These are phyloP conservation scores for Abrostola tripartita DNA, from an alignment of 2,888 invertebrate species.

Conservation along the genomic window DNA sequence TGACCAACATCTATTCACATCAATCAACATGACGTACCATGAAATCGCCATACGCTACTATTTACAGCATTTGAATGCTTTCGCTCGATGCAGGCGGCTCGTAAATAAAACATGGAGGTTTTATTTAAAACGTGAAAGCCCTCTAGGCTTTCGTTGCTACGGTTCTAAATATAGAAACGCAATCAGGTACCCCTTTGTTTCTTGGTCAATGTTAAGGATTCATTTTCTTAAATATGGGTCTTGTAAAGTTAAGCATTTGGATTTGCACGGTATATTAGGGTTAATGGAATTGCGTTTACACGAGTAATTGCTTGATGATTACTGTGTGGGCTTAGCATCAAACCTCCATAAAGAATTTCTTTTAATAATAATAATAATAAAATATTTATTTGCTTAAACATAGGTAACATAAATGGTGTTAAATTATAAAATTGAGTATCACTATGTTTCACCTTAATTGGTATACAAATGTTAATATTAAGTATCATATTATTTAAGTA, in stretches of 20 bases:
- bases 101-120: slow-evolving; percentile 54
- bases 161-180: slow-evolving; percentile 57
- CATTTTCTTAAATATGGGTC: slow-evolving; percentile 12
- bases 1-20: slow-evolving; percentile 19
- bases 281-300: slow-evolving; percentile 1
- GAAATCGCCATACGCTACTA: slow-evolving; percentile 15
- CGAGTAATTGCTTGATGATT: background rate
- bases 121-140: slow-evolving; percentile 50
- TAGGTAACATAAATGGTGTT: too few species aligned
- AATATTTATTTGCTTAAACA: too few species aligned
- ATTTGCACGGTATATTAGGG: slow-evolving; percentile 8
- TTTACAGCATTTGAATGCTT: slow-evolving; percentile 47
- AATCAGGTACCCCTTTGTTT: slow-evolving; percentile 60
- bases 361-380: too few species aligned
- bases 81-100: slow-evolving; percentile 18
- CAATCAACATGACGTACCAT: slow-evolving; percentile 23
- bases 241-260: background rate
- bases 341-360: too few species aligned
- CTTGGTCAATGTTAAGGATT: slow-evolving; percentile 20
- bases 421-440: too few species aligned
- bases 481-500: too few species aligned
- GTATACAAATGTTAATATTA: too few species aligned
- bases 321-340: too few species aligned
- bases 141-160: slow-evolving; percentile 29
- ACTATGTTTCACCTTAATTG: too few species aligned